Conservation (phyloP, 1,140 invertebrate genomes). For the Drosophila rufa region DNA sequence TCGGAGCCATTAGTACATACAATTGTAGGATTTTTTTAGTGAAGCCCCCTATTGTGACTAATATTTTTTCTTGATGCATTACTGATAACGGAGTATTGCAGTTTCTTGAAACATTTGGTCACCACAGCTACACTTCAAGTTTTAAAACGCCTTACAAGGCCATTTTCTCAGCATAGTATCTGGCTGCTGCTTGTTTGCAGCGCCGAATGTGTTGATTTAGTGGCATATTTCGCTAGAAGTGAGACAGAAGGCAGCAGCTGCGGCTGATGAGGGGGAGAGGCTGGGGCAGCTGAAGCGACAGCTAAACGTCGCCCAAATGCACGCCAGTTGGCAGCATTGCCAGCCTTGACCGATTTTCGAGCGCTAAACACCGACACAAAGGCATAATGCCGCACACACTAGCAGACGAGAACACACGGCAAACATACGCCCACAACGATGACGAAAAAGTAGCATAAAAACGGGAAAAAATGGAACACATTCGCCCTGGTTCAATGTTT, state of each 20-base stretch:
- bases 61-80: background rate
- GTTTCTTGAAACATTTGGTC: background rate
- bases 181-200: slow-evolving; percentile 6
- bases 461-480: slow-evolving; percentile 2
- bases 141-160: background rate
- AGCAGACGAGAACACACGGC: slow-evolving; percentile 19
- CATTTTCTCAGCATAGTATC: background rate
- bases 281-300: slow-evolving; percentile 14
- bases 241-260: slow-evolving; percentile 5
- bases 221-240: slow-evolving; percentile 54
- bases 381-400: slow-evolving; percentile 25
- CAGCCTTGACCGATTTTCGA: slow-evolving; percentile 77
- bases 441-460: slow-evolving; percentile 53
- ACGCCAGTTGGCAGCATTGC: slow-evolving; percentile 29
- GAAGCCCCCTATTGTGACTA: no score
- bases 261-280: slow-evolving; percentile 7
- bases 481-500: background rate
- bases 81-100: background rate
- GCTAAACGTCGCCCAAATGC: slow-evolving; percentile 50
- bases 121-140: background rate
- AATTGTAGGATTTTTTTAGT: background rate
- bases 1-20: background rate
- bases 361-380: slow-evolving; percentile 54
- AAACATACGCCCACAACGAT: slow-evolving; percentile 21
- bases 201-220: slow-evolving; percentile 54